Conservation (phyloP, 2,888 invertebrate species). For the Teleogryllus oceanicus region DNA sequence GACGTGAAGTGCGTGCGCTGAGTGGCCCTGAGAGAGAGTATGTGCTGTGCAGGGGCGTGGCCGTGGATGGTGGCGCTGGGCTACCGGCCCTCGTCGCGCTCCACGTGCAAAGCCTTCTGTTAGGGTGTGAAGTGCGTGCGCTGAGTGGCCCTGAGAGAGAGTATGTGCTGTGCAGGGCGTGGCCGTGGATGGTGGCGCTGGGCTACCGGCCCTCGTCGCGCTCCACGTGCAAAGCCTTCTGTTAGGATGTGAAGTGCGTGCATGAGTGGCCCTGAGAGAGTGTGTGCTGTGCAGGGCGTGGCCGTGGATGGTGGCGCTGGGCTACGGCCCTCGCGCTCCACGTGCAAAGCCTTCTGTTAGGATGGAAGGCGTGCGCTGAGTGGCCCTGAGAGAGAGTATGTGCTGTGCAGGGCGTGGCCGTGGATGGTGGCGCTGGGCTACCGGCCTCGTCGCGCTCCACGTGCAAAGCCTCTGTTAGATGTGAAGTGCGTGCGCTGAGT, state of each 20-base stretch:
- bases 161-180: constrained; percentile 57
- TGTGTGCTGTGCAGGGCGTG: too few species aligned
- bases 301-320: constrained; percentile 79
- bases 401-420: constrained; percentile 65
- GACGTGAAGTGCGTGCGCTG: constrained; percentile 46
- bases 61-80: constrained; percentile 78
- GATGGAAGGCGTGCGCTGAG: constrained; percentile 46
- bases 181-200: constrained; percentile 79
- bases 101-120: constrained; percentile 46
- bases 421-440: constrained; percentile 77
- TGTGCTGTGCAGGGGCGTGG: constrained; percentile 62
- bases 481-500: too few species aligned
- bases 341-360: constrained; percentile 40
- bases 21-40: not conserved
- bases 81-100: constrained; percentile 51
- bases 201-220: constrained; percentile 57
- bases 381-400: not conserved
- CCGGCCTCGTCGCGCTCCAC: constrained; percentile 42
- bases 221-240: constrained; percentile 36
- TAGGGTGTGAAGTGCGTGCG: too few species aligned
- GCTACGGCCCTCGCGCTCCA: constrained; percentile 54
- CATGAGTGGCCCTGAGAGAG: too few species aligned
- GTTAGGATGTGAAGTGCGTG: constrained; percentile 51
- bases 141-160: too few species aligned
- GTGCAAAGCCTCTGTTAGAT: constrained; percentile 37